Evolutionary conservation across 1,140 invertebrate genomes (phyloP).

Genomic region (Araneus ventricosus): DNA sequence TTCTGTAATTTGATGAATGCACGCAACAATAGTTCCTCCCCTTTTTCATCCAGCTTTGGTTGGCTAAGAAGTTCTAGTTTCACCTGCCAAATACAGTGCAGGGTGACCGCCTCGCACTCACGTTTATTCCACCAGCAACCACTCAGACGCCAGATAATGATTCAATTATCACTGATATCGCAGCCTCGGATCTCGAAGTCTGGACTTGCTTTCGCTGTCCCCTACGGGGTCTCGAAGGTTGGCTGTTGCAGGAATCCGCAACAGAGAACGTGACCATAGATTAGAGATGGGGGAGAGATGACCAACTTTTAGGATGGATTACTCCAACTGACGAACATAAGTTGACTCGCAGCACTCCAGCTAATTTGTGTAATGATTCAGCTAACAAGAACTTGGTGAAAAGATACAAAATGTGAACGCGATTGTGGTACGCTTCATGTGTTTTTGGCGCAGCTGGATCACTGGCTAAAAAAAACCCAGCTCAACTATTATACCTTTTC

Average conservation of each 20-base stretch:
- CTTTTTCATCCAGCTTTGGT: constrained; percentile 43
- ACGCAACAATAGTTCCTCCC: constrained; percentile 47
- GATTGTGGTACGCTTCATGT: not conserved
- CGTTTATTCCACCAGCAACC: constrained; percentile 50
- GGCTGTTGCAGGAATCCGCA: not conserved
- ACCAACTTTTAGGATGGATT: not conserved
- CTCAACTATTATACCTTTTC: too few relatives aligned
- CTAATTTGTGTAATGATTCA: not conserved
- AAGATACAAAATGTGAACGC: not conserved
- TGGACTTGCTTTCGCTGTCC: constrained; percentile 33
- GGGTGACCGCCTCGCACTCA: constrained; percentile 54
- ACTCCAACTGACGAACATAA: constrained; percentile 7
- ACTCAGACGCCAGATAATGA: constrained; percentile 72
- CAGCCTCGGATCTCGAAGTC: constrained; percentile 52
- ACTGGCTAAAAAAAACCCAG: too few relatives aligned
- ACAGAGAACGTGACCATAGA: not conserved
- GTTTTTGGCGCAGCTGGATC: too few relatives aligned
- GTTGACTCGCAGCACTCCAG: not conserved
- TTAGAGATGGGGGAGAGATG: not conserved
- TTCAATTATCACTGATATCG: constrained; percentile 71
- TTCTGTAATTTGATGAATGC: constrained; percentile 28
- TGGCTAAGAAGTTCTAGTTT: constrained; percentile 58
- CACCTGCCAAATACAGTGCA: constrained; percentile 53
- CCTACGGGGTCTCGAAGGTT: not conserved
- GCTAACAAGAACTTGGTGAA: constrained; percentile 2